Base-by-base conservation (phyloP, 2,888 invertebrate species). In the Griposia aprilina region DNA sequence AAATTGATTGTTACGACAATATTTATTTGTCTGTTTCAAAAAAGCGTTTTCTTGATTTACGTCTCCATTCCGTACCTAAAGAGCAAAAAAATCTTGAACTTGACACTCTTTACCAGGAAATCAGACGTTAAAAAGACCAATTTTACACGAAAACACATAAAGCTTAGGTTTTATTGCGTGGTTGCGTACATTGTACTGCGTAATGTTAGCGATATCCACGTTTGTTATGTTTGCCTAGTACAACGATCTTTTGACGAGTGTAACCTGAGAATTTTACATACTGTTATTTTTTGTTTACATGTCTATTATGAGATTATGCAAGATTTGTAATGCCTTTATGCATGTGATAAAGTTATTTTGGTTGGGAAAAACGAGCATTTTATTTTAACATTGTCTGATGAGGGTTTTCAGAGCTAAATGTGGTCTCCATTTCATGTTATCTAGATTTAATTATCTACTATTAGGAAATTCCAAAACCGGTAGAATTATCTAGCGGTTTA, bases 201-300 rank as follows among this genome's bases (percentile, higher is more conserved):
- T 80, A 85, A 85, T 87, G 85, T 84, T 68, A 62, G 70, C 30
- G 36, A 84, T 76, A 75, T 84, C 65, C 70, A 57, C 70, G n/a
- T 81, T 87, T 81, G 84, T 87, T 81, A 85, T 87, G 85, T 85
- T 87, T 85, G 71, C 77, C 85, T 85, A 77, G 87, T 84, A 84
- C 81, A 85, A 77, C 60, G 85, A 69, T 84, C 85, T 81, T 55
- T 67, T 70, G 85, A 87, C 67, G 85, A 71, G 63, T 72, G 73
- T 80, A 74, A 87, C 75, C 45, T 63, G 74, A 78, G 67, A 83
- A 60, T 82, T 83, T 83, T 83, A 76, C 52, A 11, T 74, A 82
- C 73, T 65, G 70, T 83, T 55, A 60, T 77, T 67, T 73, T 52
- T 66, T 71, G 63, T 77, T 86, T 82, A 71, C 57, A 48, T 45